Evolutionary conservation across 2,888 invertebrate species (phyloP), one percentile per base, ranked within the genome.

Genomic region (Venusia cambrica): DNA sequence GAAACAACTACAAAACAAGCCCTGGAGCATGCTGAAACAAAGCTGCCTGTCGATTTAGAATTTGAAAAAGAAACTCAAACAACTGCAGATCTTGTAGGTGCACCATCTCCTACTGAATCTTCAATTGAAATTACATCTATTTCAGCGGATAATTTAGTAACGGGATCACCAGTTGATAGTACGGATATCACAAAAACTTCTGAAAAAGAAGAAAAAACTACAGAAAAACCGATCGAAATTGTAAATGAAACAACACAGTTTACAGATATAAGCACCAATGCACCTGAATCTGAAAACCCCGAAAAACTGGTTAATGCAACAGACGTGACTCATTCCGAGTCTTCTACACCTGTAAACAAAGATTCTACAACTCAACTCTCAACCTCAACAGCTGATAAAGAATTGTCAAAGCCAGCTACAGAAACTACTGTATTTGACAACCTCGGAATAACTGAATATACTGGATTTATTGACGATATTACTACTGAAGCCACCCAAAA

Each of bases 331-430:
- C n/a, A n/a, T n/a, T n/a, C n/a, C n/a, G n/a, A n/a, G n/a, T n/a
- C n/a, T n/a, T n/a, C n/a, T n/a, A n/a, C n/a, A n/a, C n/a, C n/a
- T n/a, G n/a, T n/a, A n/a, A n/a, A n/a, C n/a, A n/a, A n/a, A n/a
- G n/a, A n/a, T n/a, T n/a, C n/a, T n/a, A n/a, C n/a, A n/a, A n/a
- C n/a, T n/a, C n/a, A n/a, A n/a, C n/a, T n/a, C n/a, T n/a, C n/a
- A n/a, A n/a, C n/a, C n/a, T n/a, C n/a, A 30, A 27, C 7, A 13
- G 13, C 6, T 10, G 31, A 20, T 20, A 26, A 20, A 1, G 27
- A 42, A 32, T 13, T 38, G 9, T 30, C 39, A 11, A 39, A 27
- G 1, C 12, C 20, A 21, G 35, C 36, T 4, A 37, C 29, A 4
- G 35, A 45, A 28, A 4, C 19, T 2, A 16, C 36, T 8, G 20